Conservation (phyloP, 37 sponge, comb jelly and placozoan genomes). For the Halichondria panicea region DNA sequence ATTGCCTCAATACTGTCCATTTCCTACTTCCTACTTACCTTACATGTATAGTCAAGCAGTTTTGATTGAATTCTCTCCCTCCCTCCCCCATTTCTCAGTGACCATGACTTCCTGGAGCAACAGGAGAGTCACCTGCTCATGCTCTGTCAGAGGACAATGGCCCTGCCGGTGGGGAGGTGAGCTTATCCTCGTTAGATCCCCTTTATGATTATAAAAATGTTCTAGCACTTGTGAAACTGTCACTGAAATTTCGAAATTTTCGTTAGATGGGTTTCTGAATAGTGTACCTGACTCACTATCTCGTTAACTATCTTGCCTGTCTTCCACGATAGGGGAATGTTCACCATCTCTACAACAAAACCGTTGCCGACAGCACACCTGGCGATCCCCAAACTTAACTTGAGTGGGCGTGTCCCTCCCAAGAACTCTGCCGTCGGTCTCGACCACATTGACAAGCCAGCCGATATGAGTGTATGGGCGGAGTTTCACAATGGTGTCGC, state of each 20-base stretch:
- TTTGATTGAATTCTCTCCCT: not conserved
- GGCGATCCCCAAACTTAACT: constrained; percentile 62
- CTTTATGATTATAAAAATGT: too few species aligned
- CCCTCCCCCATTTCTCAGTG: constrained; percentile 38
- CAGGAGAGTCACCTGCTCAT: constrained; percentile 75
- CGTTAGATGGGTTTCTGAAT: not conserved
- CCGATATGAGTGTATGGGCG: constrained; percentile 82
- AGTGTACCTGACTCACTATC: constrained; percentile 2
- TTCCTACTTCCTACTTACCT: not conserved
- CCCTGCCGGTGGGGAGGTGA: constrained; percentile 90
- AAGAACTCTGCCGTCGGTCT: constrained; percentile 71
- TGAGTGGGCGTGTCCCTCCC: constrained; percentile 72
- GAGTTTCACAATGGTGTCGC: constrained; percentile 99
- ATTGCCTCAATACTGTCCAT: not conserved
- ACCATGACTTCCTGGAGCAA: constrained; percentile 84
- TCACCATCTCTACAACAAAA: constrained; percentile 59
- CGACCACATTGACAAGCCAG: constrained; percentile 80
- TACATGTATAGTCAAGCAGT: not conserved
- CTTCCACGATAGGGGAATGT: constrained; percentile 67
- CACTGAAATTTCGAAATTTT: not conserved
- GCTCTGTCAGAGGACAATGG: constrained; percentile 87
- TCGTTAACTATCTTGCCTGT: too few species aligned
- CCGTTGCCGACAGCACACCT: constrained; percentile 70
- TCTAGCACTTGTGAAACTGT: too few species aligned
- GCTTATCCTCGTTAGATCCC: not conserved